These are phyloP conservation scores for Dryas iulia DNA, from an alignment of 1,140 invertebrate genomes.

Conservation along the genomic window DNA sequence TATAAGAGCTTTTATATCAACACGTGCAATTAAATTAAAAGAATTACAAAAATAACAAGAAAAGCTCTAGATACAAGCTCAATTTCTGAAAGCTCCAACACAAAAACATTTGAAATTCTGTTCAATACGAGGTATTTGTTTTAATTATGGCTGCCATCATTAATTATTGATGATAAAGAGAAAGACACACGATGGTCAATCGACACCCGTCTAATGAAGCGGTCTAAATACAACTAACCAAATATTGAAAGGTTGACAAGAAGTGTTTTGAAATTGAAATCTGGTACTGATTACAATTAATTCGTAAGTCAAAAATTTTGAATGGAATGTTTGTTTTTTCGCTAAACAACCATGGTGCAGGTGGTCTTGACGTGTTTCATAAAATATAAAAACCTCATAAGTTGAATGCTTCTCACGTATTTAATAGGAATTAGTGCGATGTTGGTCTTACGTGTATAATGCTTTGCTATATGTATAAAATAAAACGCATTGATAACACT, in stretches of 20 bases:
- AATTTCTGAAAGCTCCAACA: not conserved
- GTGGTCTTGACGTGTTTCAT: conserved; percentile 12
- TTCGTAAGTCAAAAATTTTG: conserved; percentile 15
- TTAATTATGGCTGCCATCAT: conserved; percentile 43
- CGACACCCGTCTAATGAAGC: conserved; percentile 59
- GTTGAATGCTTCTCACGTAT: conserved; percentile 5
- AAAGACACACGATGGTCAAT: conserved; percentile 42
- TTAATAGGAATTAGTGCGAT: conserved; percentile 5
- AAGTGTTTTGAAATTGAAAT: conserved; percentile 5
- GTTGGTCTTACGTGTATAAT: not conserved
- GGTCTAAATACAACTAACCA: conserved; percentile 40
- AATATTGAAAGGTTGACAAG: conserved; percentile 13
- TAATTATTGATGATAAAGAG: conserved; percentile 60
- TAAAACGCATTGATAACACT: not conserved
- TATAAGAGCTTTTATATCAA: too few relatives aligned
- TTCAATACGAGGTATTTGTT: conserved; percentile 34
- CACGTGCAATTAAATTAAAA: not conserved
- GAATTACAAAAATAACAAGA: not conserved
- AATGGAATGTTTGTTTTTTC: conserved; percentile 8
- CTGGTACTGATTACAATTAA: conserved; percentile 12
- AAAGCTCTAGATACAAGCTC: not conserved
- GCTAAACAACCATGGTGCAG: not conserved
- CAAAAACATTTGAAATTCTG: conserved; percentile 19
- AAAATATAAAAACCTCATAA: conserved; percentile 1
- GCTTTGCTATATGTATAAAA: not conserved